Evolutionary conservation across 2,888 invertebrate genomes (phyloP).

Genomic region (Synergus umbraculus): DNA sequence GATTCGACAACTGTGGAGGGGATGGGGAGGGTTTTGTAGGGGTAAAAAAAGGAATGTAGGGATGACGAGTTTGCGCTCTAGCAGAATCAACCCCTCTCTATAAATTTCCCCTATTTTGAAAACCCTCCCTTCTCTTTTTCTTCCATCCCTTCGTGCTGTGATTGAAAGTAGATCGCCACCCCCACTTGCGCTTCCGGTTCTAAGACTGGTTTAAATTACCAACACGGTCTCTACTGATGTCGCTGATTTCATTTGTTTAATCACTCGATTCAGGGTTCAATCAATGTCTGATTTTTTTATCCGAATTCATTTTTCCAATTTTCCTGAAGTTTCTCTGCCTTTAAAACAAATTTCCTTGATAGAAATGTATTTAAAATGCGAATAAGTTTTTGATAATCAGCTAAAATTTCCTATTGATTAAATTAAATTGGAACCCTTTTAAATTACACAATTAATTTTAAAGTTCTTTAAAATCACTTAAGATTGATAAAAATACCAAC

Average conservation of each 20-base stretch:
- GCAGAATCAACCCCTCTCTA: not conserved
- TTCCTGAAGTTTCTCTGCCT: no score
- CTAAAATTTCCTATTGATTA: no score
- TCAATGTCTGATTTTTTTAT: not conserved
- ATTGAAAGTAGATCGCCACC: slow-evolving; percentile 37
- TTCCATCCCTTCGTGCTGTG: not conserved
- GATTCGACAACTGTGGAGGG: not conserved
- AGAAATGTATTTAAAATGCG: no score
- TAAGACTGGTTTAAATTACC: slow-evolving; percentile 6
- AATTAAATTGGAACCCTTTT: no score
- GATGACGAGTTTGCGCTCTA: slow-evolving; percentile 56
- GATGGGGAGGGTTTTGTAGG: not conserved
- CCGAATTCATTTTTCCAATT: no score
- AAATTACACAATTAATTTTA: no score
- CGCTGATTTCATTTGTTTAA: slow-evolving; percentile 31
- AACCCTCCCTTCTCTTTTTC: not conserved
- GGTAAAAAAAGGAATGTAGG: slow-evolving; percentile 46
- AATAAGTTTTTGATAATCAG: no score
- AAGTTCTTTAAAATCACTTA: no score
- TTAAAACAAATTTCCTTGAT: no score
- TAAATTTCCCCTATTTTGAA: slow-evolving; percentile 25
- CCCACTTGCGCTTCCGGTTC: not conserved
- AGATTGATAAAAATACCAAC: no score
- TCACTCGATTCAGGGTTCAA: slow-evolving; percentile 17
- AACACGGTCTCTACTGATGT: slow-evolving; percentile 23